Percentiles rank a stretch among this genome's conserved stretches.
Conservation (phyloP, 2,888 invertebrate species). For the Sipha maydis region DNA sequence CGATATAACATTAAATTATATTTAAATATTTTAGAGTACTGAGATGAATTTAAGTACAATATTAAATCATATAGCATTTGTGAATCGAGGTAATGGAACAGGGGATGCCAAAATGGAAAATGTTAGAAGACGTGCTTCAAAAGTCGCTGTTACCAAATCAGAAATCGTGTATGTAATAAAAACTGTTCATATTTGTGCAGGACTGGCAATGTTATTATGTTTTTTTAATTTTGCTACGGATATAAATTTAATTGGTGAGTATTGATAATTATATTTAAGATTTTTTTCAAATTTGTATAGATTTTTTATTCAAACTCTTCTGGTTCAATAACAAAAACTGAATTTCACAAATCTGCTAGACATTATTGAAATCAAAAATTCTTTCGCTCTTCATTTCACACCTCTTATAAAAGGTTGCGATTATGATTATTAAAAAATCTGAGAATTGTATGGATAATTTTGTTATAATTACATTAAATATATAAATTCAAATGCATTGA, state of each 20-base stretch:
- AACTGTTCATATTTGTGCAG: slow-evolving; percentile 49
- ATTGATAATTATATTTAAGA: too few relatives aligned
- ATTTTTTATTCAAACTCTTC: too few relatives aligned
- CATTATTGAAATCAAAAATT: too few relatives aligned
- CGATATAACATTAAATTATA: not conserved
- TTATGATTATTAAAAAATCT: too few relatives aligned
- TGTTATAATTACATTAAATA: too few relatives aligned
- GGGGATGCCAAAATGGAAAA: slow-evolving; percentile 61
- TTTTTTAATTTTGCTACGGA: slow-evolving; percentile 59
- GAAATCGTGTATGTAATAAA: slow-evolving; percentile 55
- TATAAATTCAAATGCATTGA: too few relatives aligned
- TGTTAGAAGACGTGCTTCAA: slow-evolving; percentile 52
- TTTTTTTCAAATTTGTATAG: too few relatives aligned
- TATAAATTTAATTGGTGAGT: slow-evolving; percentile 58
- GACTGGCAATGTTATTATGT: slow-evolving; percentile 56
- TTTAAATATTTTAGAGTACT: slow-evolving; percentile 46
- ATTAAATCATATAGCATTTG: slow-evolving; percentile 71
- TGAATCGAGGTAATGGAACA: slow-evolving; percentile 67
- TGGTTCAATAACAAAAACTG: too few relatives aligned
- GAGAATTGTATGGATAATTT: too few relatives aligned
- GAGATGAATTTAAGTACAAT: slow-evolving; percentile 70
- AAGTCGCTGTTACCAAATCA: slow-evolving; percentile 53
- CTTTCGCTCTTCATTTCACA: too few relatives aligned
- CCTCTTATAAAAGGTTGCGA: too few relatives aligned
- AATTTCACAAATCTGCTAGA: too few relatives aligned